Evolutionary conservation across 2,888 invertebrate species (phyloP), one percentile per base, ranked within the genome.

Genomic region (Drosophila eohydei): DNA sequence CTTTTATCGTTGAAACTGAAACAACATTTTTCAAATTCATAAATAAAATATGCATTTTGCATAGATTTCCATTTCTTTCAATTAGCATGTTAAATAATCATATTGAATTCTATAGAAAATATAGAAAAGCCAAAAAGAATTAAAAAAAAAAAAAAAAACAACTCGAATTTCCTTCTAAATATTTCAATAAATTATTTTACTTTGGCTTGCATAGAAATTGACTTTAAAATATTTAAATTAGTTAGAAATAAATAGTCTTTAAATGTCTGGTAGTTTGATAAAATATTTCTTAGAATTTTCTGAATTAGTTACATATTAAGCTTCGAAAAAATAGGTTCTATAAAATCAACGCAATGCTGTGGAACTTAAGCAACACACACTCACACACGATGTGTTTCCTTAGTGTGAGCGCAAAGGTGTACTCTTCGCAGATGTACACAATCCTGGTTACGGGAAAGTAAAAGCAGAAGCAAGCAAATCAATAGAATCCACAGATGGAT

Each of bases 21-120:
- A 57, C 21, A 62, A 58, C 28, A 54, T 46, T 58, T 46, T 40
- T 26, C 70, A 77, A 73, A 76, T 73, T 71, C 64, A 80, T 74
- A 80, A 80, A 86, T 80, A 58, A 80, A 71, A 71, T 57, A 76
- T 85, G 48, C 61, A 79, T 88, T 85, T 50, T 65, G 66, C 80
- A 80, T 86, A 71, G 63, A 85, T 80, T 32, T 67, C 71, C 61
- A 64, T 66, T 64, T 63, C 61, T 64, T 64, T 64, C 61, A 58
- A 78, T 64, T 64, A 73, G 58, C 68, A 64, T 58, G 38, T 66
- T 40, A 34, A 54, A 67, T 40, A 65, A 46, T 54, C 52, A 52
- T 26, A 52, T 46, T 4, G 38, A 16, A 48, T 34, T 32, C 3
- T 5, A 48, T 63, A 16, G 8, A 14, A 32, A 26, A 54, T 46